phyloP scores from a whole-genome alignment of 2,113 vertebrate species.

The Manacus vitellinus region DNA sequence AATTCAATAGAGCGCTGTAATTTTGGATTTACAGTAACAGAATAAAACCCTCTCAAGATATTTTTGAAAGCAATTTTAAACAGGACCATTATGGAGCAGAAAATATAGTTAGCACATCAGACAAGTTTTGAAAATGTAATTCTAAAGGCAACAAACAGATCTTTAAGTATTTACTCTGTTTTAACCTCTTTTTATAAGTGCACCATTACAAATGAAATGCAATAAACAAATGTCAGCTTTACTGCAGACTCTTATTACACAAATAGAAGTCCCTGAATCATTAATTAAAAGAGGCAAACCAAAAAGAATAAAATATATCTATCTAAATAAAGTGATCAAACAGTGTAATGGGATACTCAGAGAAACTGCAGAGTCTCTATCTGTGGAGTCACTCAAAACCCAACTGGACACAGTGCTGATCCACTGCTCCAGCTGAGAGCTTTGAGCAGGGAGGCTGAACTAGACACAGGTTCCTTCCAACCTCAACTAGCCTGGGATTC shows the following conservation, averaged over 20 bases:
- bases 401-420: accelerated
- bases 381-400: not conserved
- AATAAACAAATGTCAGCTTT: not conserved
- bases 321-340: not conserved
- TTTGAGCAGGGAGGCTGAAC: not conserved
- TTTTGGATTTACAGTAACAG: not conserved
- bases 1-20: not conserved
- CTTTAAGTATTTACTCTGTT: not conserved
- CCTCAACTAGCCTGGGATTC: not conserved
- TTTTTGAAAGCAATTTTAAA: not conserved
- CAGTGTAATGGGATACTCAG: not conserved
- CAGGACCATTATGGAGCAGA: not conserved
- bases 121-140: not conserved
- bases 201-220: not conserved
- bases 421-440: not conserved
- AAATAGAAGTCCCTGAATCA: not conserved
- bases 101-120: not conserved
- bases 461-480: not conserved
- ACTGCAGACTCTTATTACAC: not conserved
- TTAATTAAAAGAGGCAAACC: not conserved
- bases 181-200: not conserved
- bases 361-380: not conserved
- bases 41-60: not conserved
- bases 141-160: not conserved
- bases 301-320: not conserved